These are phyloP conservation scores for Spodoptera litura DNA, from an alignment of 1,140 invertebrate species.

Conservation along the genomic window DNA sequence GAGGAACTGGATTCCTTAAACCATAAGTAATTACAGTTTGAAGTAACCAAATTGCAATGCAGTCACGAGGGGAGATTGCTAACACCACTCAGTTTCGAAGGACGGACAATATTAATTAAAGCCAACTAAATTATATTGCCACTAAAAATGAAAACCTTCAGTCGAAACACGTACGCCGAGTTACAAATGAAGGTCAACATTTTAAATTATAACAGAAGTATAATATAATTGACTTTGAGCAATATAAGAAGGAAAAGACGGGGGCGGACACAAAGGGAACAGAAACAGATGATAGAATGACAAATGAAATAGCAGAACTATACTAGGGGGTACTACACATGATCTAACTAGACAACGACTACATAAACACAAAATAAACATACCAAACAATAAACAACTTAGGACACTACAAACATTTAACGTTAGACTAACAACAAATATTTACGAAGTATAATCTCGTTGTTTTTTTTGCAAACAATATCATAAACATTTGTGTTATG, in stretches of 20 bases:
- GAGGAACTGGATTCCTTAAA: constrained; percentile 83
- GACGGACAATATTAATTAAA: constrained; percentile 65
- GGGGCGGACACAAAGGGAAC: constrained; percentile 38
- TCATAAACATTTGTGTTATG: constrained; percentile 20
- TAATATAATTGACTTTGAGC: constrained; percentile 64
- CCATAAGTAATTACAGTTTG: constrained; percentile 85
- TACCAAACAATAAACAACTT: constrained; percentile 40
- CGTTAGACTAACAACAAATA: constrained; percentile 26
- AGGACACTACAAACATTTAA: constrained; percentile 16
- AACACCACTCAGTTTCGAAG: constrained; percentile 76
- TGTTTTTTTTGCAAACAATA: neutral
- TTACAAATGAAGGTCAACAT: constrained; percentile 74
- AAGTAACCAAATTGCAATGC: constrained; percentile 86
- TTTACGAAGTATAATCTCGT: constrained; percentile 4
- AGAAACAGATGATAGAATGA: constrained; percentile 42
- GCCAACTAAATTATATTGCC: constrained; percentile 59
- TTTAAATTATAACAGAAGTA: constrained; percentile 48
- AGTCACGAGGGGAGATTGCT: constrained; percentile 86
- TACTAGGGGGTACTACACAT: constrained; percentile 52
- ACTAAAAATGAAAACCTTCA: constrained; percentile 72
- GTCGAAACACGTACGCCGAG: constrained; percentile 59
- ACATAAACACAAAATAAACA: constrained; percentile 52
- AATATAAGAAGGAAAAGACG: constrained; percentile 61
- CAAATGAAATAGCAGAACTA: constrained; percentile 48
- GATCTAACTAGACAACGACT: constrained; percentile 54